Base-by-base conservation (phyloP, 2,113 vertebrate species). In the Zosterops pallidus region DNA sequence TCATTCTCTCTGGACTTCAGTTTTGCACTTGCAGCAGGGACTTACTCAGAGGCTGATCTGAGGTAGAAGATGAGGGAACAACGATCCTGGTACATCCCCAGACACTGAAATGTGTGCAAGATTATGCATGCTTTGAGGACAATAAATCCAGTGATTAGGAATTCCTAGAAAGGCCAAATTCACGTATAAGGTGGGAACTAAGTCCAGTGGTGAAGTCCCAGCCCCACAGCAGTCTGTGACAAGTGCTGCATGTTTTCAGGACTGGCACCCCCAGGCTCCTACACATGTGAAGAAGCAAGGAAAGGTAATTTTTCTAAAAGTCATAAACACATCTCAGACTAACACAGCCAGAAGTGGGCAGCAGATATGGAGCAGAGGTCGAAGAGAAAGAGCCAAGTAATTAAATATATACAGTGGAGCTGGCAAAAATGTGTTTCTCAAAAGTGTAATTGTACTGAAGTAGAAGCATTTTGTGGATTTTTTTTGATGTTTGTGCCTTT, bases 401-500 rank as follows among this genome's bases (percentile, higher is more conserved):
- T 90, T 68, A 65, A 57, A 47, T 60, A 79, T 55, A 83, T 94
- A 25, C 44, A 81, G 21, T 23, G 11, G 55, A 89, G 12, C 23
- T 55, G 23, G 29, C 50, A 76, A 86, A 92, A 92, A 28, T 44
- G n/a, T 4, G 21, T 67, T 81, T 78, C 42, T 64, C 52, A 56
- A 52, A 87, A 69, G 35, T 52, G n/a, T 21, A 21, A 2, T 60
- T 78, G 64, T 35, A 56, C 57, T 33, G 5, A 68, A 68, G 18
- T 31, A 28, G 59, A 64, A 53, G 35, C 35, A 46, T 68, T 89
- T 74, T 47, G 44, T 81, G n/a, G 21, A 28, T 85, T 64, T 79
- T 89, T 89, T 91, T 81, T 14, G 1, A 60, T 90, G 55, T 65
- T 71, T 83, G 25, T 93, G 44, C 25, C 53, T n/a, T 84, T 89